Evolutionary conservation across 2,888 invertebrate species (phyloP), one percentile per base, ranked within the genome.

Genomic region (Cosmopolites sordidus): DNA sequence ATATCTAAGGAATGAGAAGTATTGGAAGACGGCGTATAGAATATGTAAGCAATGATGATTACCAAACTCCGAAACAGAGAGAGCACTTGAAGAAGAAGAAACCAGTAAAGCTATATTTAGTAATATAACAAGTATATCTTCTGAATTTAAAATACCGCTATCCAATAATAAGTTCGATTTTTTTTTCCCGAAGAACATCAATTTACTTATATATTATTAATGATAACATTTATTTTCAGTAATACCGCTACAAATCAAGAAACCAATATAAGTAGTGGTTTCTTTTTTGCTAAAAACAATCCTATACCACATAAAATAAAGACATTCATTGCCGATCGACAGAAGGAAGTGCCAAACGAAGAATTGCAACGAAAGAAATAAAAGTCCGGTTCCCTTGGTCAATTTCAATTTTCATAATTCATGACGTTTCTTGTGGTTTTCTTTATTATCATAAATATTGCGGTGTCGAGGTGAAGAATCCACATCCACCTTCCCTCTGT

Each of bases 401-500:
- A 56, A 56, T 56, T 56, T 48, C 52, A 56, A 56, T 56, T 56
- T 56, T 52, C 56, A 56, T 56, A 56, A 56, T 42, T 56, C 56
- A 56, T 52, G 33, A 33, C 53, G 48, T 57, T 41, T 43, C 57
- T 57, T 48, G 57, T 53, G 44, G 54, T 54, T 57, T 57, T 57
- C 57, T 57, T 57, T 57, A 57, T 57, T 57, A 57, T 47, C 57
- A 54, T 57, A 57, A 57, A 57, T 57, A 57, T 54, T 43, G 33
- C 33, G 12, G 33, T 12, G 33, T 54, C 45, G 33, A 11, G 12
- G 33, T 11, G 8, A 11, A 4, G 33, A 11, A 9, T 5, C 16
- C 15, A 5, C 4, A 12, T 14, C 37, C 37, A 37, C 37, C 37
- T 8, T 3, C 4, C 37, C 37, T n/a, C 29, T 8, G 6, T 29